These are phyloP conservation scores for Chrysoperla carnea DNA, from an alignment of 1,140 invertebrate genomes.

Conservation along the genomic window DNA sequence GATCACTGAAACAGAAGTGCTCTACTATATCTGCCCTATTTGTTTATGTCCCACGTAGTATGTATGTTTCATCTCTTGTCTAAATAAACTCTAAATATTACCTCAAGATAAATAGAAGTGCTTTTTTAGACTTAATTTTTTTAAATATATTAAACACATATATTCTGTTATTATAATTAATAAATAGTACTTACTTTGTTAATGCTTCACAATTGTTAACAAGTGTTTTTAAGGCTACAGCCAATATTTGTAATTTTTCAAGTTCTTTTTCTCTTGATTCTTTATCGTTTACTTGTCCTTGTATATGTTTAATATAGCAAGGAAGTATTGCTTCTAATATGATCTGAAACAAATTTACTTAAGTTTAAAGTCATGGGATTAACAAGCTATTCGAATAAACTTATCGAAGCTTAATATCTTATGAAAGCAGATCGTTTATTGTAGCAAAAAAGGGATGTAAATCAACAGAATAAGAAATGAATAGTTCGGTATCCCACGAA, in stretches of 20 bases:
- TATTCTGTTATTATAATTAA: neutral
- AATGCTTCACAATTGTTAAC: slow-evolving; percentile 92
- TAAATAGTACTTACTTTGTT: slow-evolving; percentile 52
- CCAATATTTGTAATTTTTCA: slow-evolving; percentile 88
- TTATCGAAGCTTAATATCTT: too few species aligned
- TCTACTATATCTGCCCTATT: too few species aligned
- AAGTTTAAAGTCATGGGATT: too few species aligned
- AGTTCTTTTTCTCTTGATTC: slow-evolving; percentile 50
- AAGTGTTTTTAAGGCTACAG: slow-evolving; percentile 87
- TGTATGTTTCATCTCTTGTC: too few species aligned
- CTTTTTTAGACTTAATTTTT: neutral
- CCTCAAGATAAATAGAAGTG: neutral
- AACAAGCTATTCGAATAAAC: too few species aligned
- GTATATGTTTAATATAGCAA: slow-evolving; percentile 85
- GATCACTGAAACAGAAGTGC: too few species aligned
- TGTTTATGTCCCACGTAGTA: too few species aligned
- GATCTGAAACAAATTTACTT: slow-evolving; percentile 45
- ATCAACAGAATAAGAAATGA: too few species aligned
- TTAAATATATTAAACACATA: neutral
- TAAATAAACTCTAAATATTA: too few species aligned
- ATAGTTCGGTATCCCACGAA: too few species aligned
- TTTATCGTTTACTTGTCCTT: slow-evolving; percentile 69
- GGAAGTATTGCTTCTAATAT: slow-evolving; percentile 93
- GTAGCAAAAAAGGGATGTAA: too few species aligned
- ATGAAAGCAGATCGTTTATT: too few species aligned